These are phyloP conservation scores for Cotesia typhae DNA, from an alignment of 1,140 invertebrate species.

Conservation along the genomic window DNA sequence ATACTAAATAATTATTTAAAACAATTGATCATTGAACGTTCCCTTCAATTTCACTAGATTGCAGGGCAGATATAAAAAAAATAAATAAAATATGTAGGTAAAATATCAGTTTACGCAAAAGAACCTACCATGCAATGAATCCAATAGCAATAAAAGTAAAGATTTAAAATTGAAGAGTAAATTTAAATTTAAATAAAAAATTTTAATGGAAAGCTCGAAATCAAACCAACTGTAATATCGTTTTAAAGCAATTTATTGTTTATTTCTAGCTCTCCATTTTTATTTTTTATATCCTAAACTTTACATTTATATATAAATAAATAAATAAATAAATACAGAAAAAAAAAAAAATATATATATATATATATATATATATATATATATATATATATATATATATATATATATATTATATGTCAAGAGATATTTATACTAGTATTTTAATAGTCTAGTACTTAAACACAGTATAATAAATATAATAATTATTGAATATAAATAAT, in stretches of 20 bases:
- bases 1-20: slow-evolving; percentile 9
- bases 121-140: slow-evolving; percentile 60
- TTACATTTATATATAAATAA: slow-evolving; percentile 55
- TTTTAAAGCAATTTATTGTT: slow-evolving; percentile 27
- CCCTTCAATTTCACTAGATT: slow-evolving; percentile 28
- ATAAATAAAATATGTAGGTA: slow-evolving; percentile 23
- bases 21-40: slow-evolving; percentile 26
- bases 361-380: slow-evolving; percentile 53
- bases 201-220: slow-evolving; percentile 40
- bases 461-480: slow-evolving; percentile 31
- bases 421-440: slow-evolving; percentile 66
- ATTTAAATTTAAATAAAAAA: slow-evolving; percentile 38
- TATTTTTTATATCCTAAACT: slow-evolving; percentile 42
- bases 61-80: slow-evolving; percentile 11
- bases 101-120: slow-evolving; percentile 52
- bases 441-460: slow-evolving; percentile 62
- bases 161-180: slow-evolving; percentile 42
- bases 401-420: slow-evolving; percentile 51
- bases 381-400: slow-evolving; percentile 40
- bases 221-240: slow-evolving; percentile 43
- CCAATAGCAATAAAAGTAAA: slow-evolving; percentile 61
- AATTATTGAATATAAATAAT: slow-evolving; percentile 45
- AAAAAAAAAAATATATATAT: slow-evolving; percentile 35
- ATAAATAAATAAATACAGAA: slow-evolving; percentile 48
- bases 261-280: slow-evolving; percentile 26